Evolutionary conservation across 2,888 invertebrate species (phyloP).

Genomic region (Candidula unifasciata): DNA sequence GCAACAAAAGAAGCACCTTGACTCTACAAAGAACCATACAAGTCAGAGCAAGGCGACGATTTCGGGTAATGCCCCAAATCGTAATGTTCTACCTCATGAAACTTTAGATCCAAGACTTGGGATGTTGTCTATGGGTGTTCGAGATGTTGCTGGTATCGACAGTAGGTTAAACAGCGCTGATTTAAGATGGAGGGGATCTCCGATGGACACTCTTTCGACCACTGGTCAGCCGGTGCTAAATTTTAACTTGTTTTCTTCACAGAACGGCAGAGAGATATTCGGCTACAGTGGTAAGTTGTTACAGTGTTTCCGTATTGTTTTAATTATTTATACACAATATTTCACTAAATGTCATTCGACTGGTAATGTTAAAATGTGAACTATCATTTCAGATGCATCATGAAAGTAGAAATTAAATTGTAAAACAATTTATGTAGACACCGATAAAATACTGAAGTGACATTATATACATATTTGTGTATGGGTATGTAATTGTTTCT

Average conservation of each 20-base stretch:
- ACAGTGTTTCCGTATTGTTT: too few relatives aligned
- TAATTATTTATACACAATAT: too few relatives aligned
- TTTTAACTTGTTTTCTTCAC: constrained; percentile 55
- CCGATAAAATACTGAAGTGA: neutral
- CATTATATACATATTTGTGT: neutral
- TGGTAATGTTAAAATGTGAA: too few relatives aligned
- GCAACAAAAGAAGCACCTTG: constrained; percentile 10
- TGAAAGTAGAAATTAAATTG: too few relatives aligned
- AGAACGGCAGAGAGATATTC: constrained; percentile 29
- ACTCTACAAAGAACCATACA: neutral
- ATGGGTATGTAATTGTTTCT: neutral
- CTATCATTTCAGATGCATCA: too few relatives aligned
- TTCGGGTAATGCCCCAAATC: neutral
- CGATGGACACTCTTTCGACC: constrained; percentile 40
- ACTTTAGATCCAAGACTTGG: constrained; percentile 32
- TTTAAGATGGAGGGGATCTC: constrained; percentile 13
- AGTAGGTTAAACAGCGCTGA: constrained; percentile 9
- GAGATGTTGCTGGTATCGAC: constrained; percentile 23
- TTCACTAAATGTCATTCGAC: too few relatives aligned
- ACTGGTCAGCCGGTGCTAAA: constrained; percentile 55
- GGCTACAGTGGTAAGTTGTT: constrained; percentile 40
- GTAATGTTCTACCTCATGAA: neutral
- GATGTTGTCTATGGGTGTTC: constrained; percentile 29
- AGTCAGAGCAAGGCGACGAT: constrained; percentile 45
- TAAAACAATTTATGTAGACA: too few relatives aligned